Evolutionary conservation across 2,797 vertebrate species (phyloP), one percentile per base, ranked within the genome.

Genomic region (Macrochelys suwanniensis): DNA sequence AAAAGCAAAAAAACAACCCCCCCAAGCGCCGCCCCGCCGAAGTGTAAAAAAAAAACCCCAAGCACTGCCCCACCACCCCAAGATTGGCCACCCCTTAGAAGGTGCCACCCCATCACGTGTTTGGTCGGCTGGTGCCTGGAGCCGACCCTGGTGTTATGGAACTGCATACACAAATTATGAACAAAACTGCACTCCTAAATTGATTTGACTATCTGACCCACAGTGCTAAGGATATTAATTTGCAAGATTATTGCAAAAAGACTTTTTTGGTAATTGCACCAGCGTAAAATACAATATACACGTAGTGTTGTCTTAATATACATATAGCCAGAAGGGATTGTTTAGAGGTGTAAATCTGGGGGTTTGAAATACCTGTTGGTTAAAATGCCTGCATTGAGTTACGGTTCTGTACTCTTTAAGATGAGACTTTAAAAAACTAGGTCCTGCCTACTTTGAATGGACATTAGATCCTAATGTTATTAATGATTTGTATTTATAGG

Each of bases 401-500:
- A 74, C 59, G 54, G 31, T 61, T 84, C 85, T 92, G 92, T 96
- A 78, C 95, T 90, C 88, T 76, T 89, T 87, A 90, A 84, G 91
- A 82, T 74, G 80, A 88, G 49, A 84, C 47, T 82, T 7, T 26
- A 2, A 91, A 95, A 96, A 42, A 65, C 91, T 89, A 94, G 77
- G 42, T 85, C 82, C 82, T 89, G 49, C 94, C 82, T 94, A 87
- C 85, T 94, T 74, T 61, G 95, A 89, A 96, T 94, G 78, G 94
- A 96, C 96, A 96, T 89, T 53, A 90, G 74, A 89, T 91, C 84
- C 93, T 88, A 84, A 87, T 90, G 71, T 93, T 94, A 85, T 88
- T 94, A 96, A 89, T 93, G 82, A 88, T 95, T 92, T 82, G 16
- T 92, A 79, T 91, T 95, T 91, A 87, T 37, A 91, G 85, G 71